Evolutionary conservation across 2,113 vertebrate species (phyloP), one percentile per base, ranked within the genome.

Genomic region (Bufo bufo): DNA sequence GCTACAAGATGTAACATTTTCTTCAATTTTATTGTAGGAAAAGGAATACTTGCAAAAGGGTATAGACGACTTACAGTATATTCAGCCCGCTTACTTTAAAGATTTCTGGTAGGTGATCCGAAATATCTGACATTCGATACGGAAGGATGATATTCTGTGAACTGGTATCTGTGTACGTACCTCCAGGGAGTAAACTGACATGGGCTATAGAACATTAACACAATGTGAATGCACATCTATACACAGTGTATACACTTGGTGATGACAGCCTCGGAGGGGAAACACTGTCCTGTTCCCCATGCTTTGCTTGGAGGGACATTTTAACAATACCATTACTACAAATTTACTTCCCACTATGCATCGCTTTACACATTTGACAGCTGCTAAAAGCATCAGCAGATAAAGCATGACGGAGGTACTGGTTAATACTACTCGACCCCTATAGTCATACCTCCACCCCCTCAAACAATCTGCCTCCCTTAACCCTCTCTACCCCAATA

Each of bases 31-130:
- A 17, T 88, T 88, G 6, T 43, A 88, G 86, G 86, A 88, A 77
- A 88, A 88, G n/a, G 86, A 88, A 88, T 88, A 88, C 69, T 72
- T 88, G 45, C 20, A 77, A 20, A 88, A 74, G 61, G 71, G 80
- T 52, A 72, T 88, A 16, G 79, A 63, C 50, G 86, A 88, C 14
- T 13, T 82, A 7, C 43, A 77, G 56, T 52, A 13, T 43, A 23
- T 75, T 12, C 33, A 83, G 9, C 45, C 80, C 4, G 20, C 79
- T 16, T 88, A 88, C 58, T 74, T 88, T 6, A 88, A 50, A 61
- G 86, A 88, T 65, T 88, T 88, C 86, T 88, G 86, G 86, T 88
- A 75, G 6, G 86, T 88, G 19, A 52, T 6, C 14, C 45, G 8
- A 58, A n/a, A 58, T 82, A 17, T 72, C 12, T 75, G 56, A 82